Percentiles rank a stretch among this genome's conserved stretches.
These are phyloP conservation scores for Clamator glandarius DNA, from an alignment of 2,797 vertebrate species.

Conservation along the genomic window DNA sequence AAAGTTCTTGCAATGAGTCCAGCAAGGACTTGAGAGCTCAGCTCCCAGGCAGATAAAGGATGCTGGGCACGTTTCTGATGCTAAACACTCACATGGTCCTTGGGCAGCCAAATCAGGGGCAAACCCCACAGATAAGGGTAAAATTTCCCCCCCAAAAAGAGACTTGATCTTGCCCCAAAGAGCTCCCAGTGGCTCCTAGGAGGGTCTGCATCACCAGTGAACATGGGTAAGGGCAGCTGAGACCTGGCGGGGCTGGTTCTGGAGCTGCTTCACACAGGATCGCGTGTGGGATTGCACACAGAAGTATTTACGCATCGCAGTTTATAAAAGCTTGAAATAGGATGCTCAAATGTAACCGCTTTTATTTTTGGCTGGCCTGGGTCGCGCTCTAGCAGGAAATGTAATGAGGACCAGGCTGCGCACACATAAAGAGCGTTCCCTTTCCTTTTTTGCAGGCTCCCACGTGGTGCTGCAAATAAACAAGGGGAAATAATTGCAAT, in stretches of 20 bases:
- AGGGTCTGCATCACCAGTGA: fast-evolving
- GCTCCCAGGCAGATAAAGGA: not conserved
- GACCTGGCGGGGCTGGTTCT: fast-evolving
- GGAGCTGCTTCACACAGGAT: fast-evolving
- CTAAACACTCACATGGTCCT: not conserved
- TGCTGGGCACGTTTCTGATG: not conserved
- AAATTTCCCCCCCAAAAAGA: no score
- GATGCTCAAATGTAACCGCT: not conserved
- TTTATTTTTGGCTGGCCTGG: not conserved
- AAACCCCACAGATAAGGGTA: no score
- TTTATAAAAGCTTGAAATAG: not conserved
- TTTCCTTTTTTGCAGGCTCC: not conserved
- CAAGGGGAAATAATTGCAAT: slow-evolving; percentile 42
- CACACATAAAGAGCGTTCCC: not conserved
- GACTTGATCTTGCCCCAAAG: no score
- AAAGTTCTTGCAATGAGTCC: no score
- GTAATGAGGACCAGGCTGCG: not conserved
- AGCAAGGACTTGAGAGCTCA: not conserved
- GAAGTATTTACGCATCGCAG: not conserved
- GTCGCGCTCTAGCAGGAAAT: not conserved
- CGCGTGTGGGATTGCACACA: not conserved
- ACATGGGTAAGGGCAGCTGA: not conserved
- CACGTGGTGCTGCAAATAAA: not conserved
- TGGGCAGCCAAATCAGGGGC: not conserved
- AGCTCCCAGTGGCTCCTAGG: not conserved